Evolutionary conservation across 2,888 invertebrate species (phyloP).

Genomic region (Oegoconia quadripuncta): DNA sequence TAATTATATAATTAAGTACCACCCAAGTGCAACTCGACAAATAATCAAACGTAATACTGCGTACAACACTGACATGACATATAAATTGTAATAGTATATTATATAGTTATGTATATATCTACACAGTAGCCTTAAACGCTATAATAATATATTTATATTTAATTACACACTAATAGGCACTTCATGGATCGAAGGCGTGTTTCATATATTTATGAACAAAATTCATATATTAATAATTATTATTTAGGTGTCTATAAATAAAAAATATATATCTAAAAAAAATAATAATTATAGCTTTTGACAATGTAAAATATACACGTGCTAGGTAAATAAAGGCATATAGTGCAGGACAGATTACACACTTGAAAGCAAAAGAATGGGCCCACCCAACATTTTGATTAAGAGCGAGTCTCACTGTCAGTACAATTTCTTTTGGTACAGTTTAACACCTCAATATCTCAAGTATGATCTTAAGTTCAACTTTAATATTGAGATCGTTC

Average conservation of each 20-base stretch:
- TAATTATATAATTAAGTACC: constrained; percentile 12
- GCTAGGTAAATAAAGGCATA: too few species aligned
- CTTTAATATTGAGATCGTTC: too few species aligned
- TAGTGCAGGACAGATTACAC: too few species aligned
- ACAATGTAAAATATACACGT: too few species aligned
- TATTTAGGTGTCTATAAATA: background rate
- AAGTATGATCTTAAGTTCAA: too few species aligned
- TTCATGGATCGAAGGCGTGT: constrained; percentile 25
- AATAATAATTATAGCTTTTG: background rate
- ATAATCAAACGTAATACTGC: constrained; percentile 33
- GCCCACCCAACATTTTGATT: too few species aligned
- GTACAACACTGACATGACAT: constrained; percentile 23
- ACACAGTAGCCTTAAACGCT: constrained; percentile 24
- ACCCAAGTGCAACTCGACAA: constrained; percentile 6
- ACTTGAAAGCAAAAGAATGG: too few species aligned
- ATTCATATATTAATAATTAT: background rate
- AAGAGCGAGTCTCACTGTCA: too few species aligned
- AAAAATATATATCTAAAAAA: background rate
- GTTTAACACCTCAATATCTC: too few species aligned
- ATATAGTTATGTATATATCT: constrained; percentile 16
- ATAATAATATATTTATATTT: constrained; percentile 25
- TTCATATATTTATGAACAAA: constrained; percentile 10
- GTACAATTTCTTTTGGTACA: too few species aligned
- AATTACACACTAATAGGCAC: constrained; percentile 32
- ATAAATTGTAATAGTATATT: constrained; percentile 6